Percentiles rank a stretch among this genome's conserved stretches.
These are phyloP conservation scores for Ciconia stormi DNA, from an alignment of 2,113 vertebrate species.

Conservation along the genomic window DNA sequence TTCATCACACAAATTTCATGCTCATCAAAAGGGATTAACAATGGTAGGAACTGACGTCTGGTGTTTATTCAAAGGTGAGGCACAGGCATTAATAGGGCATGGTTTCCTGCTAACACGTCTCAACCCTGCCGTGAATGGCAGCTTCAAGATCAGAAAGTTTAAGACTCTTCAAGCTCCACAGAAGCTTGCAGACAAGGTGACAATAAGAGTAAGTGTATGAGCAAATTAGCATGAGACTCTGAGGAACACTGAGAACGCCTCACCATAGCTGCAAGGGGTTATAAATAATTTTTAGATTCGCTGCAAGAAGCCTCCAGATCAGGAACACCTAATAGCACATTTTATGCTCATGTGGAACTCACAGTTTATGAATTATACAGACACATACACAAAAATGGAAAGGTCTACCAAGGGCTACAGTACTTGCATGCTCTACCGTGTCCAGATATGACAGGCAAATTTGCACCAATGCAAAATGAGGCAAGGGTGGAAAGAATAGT, in stretches of 20 bases:
- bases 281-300: not conserved
- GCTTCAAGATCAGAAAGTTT: not conserved
- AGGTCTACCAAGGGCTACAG: not conserved
- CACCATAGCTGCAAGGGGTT: not conserved
- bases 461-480: not conserved
- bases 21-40: not conserved
- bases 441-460: not conserved
- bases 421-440: accelerated
- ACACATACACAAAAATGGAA: not conserved
- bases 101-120: not conserved
- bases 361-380: not conserved
- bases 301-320: not conserved
- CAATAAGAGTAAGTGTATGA: not conserved
- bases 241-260: not conserved
- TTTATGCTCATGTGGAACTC: not conserved
- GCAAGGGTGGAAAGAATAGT: not conserved
- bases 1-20: not conserved
- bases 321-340: not conserved
- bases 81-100: not conserved
- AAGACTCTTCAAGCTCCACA: not conserved
- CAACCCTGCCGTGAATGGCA: not conserved
- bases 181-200: not conserved
- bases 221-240: not conserved
- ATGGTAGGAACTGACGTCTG: not conserved
- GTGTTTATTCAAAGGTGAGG: not conserved